Conservation (phyloP, 2,888 invertebrate genomes). For the Lamellibrachia columna region DNA sequence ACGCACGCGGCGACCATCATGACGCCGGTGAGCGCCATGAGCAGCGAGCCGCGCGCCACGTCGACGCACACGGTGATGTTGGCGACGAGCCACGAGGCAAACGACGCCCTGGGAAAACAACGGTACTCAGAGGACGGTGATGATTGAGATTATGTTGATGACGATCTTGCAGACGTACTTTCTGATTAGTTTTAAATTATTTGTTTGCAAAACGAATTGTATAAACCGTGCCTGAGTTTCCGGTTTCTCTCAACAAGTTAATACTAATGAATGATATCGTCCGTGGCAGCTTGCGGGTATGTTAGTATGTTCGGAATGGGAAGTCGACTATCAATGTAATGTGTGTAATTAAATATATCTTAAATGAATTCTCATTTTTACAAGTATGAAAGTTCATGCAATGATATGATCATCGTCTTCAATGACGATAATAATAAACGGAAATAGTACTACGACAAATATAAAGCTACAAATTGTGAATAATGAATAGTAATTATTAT, state of each 20-base stretch:
- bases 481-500: background rate
- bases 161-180: background rate
- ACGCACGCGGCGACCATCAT: slow-evolving; percentile 83
- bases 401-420: background rate
- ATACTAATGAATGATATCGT: no score
- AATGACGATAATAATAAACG: background rate
- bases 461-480: background rate
- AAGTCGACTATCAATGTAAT: background rate
- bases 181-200: background rate
- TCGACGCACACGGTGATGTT: slow-evolving; percentile 83
- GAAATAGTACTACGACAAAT: background rate
- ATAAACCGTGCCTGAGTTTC: no score
- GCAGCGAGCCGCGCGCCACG: slow-evolving; percentile 91
- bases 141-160: background rate
- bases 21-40: slow-evolving; percentile 81
- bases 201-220: background rate
- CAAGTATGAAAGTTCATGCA: background rate
- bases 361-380: no score
- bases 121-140: background rate
- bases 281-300: no score
- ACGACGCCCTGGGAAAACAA: slow-evolving; percentile 79
- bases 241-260: no score
- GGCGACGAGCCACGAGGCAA: slow-evolving; percentile 91
- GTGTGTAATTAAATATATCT: background rate
- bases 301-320: background rate